phyloP scores from a whole-genome alignment of 1,140 invertebrate genomes.

The Drosophila sproati region DNA sequence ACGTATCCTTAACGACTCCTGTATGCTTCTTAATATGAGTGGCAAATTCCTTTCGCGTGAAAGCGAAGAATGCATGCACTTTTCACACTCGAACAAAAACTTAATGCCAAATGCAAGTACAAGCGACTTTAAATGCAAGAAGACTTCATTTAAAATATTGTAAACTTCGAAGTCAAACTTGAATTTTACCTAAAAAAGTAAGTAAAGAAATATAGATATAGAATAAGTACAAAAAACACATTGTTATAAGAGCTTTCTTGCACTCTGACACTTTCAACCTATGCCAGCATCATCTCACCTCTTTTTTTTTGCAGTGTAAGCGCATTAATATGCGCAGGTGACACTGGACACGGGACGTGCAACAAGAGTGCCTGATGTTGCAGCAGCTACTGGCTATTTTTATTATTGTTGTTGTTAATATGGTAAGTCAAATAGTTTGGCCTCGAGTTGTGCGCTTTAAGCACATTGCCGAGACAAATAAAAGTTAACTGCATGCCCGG shows the following conservation, averaged over 20 bases:
- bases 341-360: constrained; percentile 24
- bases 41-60: constrained; percentile 46
- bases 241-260: too few relatives aligned
- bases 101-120: constrained; percentile 20
- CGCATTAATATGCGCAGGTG: constrained; percentile 63
- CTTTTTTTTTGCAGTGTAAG: neutral
- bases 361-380: constrained; percentile 2
- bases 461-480: constrained; percentile 52
- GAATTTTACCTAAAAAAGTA: too few relatives aligned
- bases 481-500: constrained; percentile 42
- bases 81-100: constrained; percentile 19
- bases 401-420: constrained; percentile 8
- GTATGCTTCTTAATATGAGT: constrained; percentile 44
- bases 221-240: too few relatives aligned
- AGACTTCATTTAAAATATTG: neutral
- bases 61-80: constrained; percentile 57
- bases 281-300: too few relatives aligned
- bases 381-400: neutral
- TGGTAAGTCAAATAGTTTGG: constrained; percentile 19
- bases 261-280: too few relatives aligned
- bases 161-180: too few relatives aligned
- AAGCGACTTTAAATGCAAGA: too few relatives aligned
- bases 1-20: constrained; percentile 4
- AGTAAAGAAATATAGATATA: too few relatives aligned
- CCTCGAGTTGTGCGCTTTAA: constrained; percentile 32